Percentiles rank a stretch among this genome's conserved stretches.
phyloP scores from a whole-genome alignment of 2,888 invertebrate genomes.

The Cerastoderma edule region DNA sequence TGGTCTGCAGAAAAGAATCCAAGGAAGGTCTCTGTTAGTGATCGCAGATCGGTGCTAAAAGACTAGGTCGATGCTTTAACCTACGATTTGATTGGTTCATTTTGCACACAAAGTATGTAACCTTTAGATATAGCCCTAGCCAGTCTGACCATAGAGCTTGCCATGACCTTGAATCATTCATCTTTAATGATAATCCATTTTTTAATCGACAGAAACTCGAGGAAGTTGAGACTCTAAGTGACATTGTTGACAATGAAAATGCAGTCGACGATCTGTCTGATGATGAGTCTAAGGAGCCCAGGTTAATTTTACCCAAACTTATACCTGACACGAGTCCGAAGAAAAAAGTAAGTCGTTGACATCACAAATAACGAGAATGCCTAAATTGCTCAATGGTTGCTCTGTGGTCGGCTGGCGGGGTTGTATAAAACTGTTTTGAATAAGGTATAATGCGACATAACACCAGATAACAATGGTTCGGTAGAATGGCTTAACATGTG shows the following conservation, averaged over 20 bases:
- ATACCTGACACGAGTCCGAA: constrained; percentile 45
- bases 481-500: too few relatives aligned
- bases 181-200: too few relatives aligned
- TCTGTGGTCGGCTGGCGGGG: constrained; percentile 10
- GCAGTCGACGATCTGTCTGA: constrained; percentile 56
- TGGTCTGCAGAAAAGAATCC: too few relatives aligned
- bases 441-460: too few relatives aligned
- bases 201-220: constrained; percentile 49
- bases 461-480: too few relatives aligned
- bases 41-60: too few relatives aligned
- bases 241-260: constrained; percentile 61
- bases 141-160: constrained; percentile 14
- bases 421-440: too few relatives aligned
- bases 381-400: constrained; percentile 1
- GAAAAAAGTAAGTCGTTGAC: constrained; percentile 49
- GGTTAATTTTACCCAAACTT: constrained; percentile 60
- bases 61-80: too few relatives aligned
- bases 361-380: background rate
- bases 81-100: too few relatives aligned
- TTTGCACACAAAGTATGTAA: constrained; percentile 14
- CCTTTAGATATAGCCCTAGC: too few relatives aligned
- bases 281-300: constrained; percentile 52
- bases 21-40: too few relatives aligned
- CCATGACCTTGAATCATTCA: constrained; percentile 2
- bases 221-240: constrained; percentile 60